A percentile compares a stretch with the other conserved stretches of the same genome.
phyloP scores from a whole-genome alignment of 1,140 invertebrate species.

The Augochlora pura region DNA sequence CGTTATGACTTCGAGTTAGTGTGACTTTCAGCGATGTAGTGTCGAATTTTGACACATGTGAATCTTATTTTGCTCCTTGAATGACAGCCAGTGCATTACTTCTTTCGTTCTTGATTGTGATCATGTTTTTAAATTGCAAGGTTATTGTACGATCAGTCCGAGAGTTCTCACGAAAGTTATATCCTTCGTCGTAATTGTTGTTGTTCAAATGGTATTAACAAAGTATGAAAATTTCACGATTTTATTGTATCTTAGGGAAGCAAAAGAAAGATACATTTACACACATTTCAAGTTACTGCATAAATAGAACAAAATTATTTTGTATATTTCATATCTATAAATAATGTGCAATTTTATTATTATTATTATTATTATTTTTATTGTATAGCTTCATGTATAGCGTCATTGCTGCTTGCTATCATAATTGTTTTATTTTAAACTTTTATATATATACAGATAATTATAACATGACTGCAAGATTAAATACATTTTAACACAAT shows the following conservation, averaged over 20 bases:
- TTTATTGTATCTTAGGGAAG: neutral
- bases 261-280: neutral
- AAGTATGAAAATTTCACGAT: neutral
- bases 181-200: conserved; percentile 3
- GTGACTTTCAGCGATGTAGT: conserved; percentile 14
- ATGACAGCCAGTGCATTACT: conserved; percentile 3
- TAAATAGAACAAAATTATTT: conserved; percentile 24
- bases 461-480: neutral
- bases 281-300: neutral
- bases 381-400: neutral
- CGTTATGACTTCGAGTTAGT: conserved; percentile 42
- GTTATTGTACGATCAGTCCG: conserved; percentile 10
- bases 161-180: neutral
- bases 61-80: conserved; percentile 11
- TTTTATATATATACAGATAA: neutral
- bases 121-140: conserved; percentile 1
- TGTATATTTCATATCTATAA: neutral
- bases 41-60: conserved; percentile 26
- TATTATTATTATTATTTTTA: conserved; percentile 3
- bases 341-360: neutral
- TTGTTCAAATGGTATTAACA: conserved; percentile 14
- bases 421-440: neutral
- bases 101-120: conserved; percentile 13
- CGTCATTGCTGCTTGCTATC: neutral
- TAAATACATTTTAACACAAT: neutral